These are phyloP conservation scores for Dendropsophus ebraccatus DNA, from an alignment of 2,113 vertebrate species.

Conservation along the genomic window DNA sequence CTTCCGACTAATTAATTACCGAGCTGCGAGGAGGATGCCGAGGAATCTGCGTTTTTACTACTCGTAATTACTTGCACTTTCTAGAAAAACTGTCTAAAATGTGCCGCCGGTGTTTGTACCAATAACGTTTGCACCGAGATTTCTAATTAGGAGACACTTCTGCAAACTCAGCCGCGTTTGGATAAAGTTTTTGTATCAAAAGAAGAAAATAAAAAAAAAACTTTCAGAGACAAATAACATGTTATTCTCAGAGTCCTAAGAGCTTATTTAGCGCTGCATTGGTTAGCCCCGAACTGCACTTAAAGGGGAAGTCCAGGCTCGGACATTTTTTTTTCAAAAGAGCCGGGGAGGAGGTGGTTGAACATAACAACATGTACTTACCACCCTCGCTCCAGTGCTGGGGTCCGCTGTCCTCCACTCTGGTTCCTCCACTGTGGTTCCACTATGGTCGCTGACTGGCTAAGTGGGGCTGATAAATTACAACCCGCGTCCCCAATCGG, in stretches of 20 bases:
- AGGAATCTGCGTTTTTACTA: constrained; percentile 20
- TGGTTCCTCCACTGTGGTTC: too few relatives aligned
- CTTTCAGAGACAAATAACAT: not conserved
- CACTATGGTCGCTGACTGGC: too few relatives aligned
- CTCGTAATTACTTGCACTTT: constrained; percentile 52
- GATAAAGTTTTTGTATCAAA: not conserved
- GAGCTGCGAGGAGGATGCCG: constrained; percentile 28
- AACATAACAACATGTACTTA: too few relatives aligned
- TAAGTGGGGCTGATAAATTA: too few relatives aligned
- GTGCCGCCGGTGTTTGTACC: constrained; percentile 21
- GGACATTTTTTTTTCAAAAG: too few relatives aligned
- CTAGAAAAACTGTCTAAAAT: constrained; percentile 29
- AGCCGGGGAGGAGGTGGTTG: too few relatives aligned
- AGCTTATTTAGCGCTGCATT: too few relatives aligned
- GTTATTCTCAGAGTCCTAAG: not conserved
- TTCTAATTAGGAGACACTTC: constrained; percentile 19
- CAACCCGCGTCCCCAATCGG: too few relatives aligned
- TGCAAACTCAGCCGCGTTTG: not conserved
- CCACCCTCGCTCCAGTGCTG: too few relatives aligned
- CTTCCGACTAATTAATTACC: constrained; percentile 53
- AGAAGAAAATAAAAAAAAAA: not conserved
- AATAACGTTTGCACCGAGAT: not conserved
- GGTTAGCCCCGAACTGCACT: too few relatives aligned
- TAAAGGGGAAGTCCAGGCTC: too few relatives aligned
- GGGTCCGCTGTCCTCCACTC: too few relatives aligned